Conservation (phyloP, 1,140 invertebrate genomes). For the Scaptomyza hsui region DNA sequence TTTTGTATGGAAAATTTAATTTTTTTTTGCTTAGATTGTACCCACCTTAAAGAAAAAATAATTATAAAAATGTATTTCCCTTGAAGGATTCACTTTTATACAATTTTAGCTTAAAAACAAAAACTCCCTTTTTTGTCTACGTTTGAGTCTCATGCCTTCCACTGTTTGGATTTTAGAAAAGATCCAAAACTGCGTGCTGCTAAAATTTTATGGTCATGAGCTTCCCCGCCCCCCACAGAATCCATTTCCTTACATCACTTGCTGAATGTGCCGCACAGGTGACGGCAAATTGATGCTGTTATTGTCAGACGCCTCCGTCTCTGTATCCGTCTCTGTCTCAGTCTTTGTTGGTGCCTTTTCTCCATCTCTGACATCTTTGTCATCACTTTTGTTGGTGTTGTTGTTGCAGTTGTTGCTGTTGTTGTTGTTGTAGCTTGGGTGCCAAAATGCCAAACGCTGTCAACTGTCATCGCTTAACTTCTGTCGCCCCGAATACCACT, state of each 20-base stretch:
- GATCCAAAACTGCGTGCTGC: conserved; percentile 51
- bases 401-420: conserved; percentile 17
- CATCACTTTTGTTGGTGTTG: conserved; percentile 12
- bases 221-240: not conserved
- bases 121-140: no score
- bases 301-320: conserved; percentile 55
- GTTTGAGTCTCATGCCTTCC: not conserved
- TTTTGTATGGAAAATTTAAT: no score
- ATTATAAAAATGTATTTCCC: no score
- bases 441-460: conserved; percentile 56
- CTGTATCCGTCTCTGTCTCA: conserved; percentile 3
- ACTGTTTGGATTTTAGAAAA: conserved; percentile 14
- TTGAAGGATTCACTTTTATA: no score
- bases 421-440: conserved; percentile 15
- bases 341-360: not conserved
- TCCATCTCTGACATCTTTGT: not conserved
- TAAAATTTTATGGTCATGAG: conserved; percentile 73
- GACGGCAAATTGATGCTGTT: conserved; percentile 77
- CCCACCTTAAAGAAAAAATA: no score
- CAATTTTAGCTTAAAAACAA: no score
- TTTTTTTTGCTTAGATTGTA: no score
- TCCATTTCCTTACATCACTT: conserved; percentile 34
- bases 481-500: not conserved
- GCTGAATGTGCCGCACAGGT: conserved; percentile 67
- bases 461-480: conserved; percentile 55